Conservation (phyloP, 2,888 invertebrate genomes). For the Pediacus dermestoides region DNA sequence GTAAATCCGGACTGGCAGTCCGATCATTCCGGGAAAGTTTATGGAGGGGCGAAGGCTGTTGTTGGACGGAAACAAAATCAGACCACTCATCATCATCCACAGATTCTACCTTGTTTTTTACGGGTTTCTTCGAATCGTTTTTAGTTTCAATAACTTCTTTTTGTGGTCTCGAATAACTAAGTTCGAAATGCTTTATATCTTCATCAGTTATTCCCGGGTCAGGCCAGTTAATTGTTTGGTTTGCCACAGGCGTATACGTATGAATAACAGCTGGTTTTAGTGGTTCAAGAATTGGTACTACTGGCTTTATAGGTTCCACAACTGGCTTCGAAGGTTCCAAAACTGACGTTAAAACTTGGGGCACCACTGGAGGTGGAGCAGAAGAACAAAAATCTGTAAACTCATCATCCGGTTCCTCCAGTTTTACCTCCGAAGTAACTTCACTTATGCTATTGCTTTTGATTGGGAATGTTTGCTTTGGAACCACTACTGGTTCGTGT, state of each 20-base stretch:
- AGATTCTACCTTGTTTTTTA: conserved; percentile 13
- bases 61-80: conserved; percentile 54
- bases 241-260: not conserved
- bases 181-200: conserved; percentile 44
- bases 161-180: conserved; percentile 30
- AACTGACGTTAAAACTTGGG: conserved; percentile 11
- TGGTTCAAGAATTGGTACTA: conserved; percentile 32
- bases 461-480: conserved; percentile 4
- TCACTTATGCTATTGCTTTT: conserved; percentile 1
- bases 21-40: conserved; percentile 29
- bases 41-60: conserved; percentile 30
- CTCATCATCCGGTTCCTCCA: conserved; percentile 44
- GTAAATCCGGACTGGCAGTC: conserved; percentile 42
- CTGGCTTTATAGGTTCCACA: conserved; percentile 7
- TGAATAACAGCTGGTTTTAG: conserved; percentile 30
- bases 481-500: conserved; percentile 8
- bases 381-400: conserved; percentile 48
- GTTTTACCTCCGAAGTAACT: not conserved
- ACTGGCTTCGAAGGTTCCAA: conserved; percentile 22
- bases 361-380: conserved; percentile 12
- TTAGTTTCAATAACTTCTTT: conserved; percentile 4
- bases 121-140: conserved; percentile 6
- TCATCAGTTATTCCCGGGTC: conserved; percentile 54
- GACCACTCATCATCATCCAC: conserved; percentile 60
- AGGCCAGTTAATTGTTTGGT: conserved; percentile 58